Percentiles rank a stretch among this genome's conserved stretches.
Evolutionary conservation across 2,797 vertebrate species (phyloP).

Genomic region (Takifugu rubripes): DNA sequence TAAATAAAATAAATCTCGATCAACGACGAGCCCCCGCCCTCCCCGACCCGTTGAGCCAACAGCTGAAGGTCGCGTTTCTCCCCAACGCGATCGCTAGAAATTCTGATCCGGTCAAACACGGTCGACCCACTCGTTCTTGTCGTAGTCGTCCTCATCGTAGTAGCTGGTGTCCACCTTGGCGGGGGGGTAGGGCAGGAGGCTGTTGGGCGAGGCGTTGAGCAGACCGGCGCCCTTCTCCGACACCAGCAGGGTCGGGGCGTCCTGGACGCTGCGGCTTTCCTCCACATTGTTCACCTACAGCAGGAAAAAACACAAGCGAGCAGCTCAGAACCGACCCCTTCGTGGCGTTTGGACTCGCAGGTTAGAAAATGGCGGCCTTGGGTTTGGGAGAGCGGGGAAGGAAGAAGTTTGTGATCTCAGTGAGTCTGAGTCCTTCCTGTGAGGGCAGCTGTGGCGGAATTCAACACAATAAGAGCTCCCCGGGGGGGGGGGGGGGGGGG

Average conservation of each 20-base stretch:
- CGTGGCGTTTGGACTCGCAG: too few relatives aligned
- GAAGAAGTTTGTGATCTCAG: too few relatives aligned
- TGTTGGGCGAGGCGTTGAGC: constrained; percentile 69
- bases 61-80: too few relatives aligned
- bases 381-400: too few relatives aligned
- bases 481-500: constrained; percentile 13
- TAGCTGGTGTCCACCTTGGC: constrained; percentile 63
- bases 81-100: background rate
- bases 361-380: too few relatives aligned
- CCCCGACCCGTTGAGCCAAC: too few relatives aligned
- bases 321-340: constrained; percentile 15
- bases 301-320: constrained; percentile 47
- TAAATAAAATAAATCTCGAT: too few relatives aligned
- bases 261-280: constrained; percentile 74
- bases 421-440: constrained; percentile 43
- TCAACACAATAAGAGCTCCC: constrained; percentile 32
- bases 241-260: constrained; percentile 82
- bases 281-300: constrained; percentile 86
- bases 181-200: constrained; percentile 71
- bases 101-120: too few relatives aligned
- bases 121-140: constrained; percentile 64
- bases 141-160: constrained; percentile 51
- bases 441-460: constrained; percentile 21
- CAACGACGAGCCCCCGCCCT: too few relatives aligned
- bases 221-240: constrained; percentile 82